Base-by-base conservation (phyloP, 2,113 vertebrate genomes). In the Onychostruthus taczanowskii region DNA sequence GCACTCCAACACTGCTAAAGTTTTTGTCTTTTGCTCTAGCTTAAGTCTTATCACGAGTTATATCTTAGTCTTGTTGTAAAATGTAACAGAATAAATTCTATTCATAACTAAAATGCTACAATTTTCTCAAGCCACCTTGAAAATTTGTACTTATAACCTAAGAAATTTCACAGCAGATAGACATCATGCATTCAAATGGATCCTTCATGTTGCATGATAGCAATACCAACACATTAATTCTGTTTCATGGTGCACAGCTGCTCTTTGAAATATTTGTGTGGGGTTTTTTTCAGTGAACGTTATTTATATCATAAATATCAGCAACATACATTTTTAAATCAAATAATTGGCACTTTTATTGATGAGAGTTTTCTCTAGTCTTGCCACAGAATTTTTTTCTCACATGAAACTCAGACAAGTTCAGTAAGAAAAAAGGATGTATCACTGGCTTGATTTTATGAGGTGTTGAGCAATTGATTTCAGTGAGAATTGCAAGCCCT, bases 271-370 rank as follows among this genome's bases (percentile, higher is more conserved):
- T 79, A 87, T 50, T 79, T n/a, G 14, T 55, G 23, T 33, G 4
- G 2, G 0, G 0, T 9, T 47, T 44, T 62, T 46, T 21, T 11
- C 11, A 20, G 11, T 28, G 12, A 76, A 26, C 37, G 33, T 76
- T 68, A 44, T 63, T 80, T 59, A 13, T n/a, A 58, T 33, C 3
- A 35, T 70, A 89, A 89, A 77, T 41, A 46, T 26, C 18, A 46
- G 16, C 55, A 84, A 74, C 14, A 63, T 50, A 6, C 9, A 33
- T 53, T 27, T 6, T 75, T 89, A 50, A 55, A 63, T 50, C 73
- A 18, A 39, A 46, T 55, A 95, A 64, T 74, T 66, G 17, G 13
- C 13, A 35, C 11, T 31, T 53, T 7, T 53, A 49, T n/a, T 76
- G 30, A 59, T 63, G 16, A 61, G 9, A 63, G 9, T 11, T 85